A percentile compares a stretch with the other conserved stretches of the same genome.
These are phyloP conservation scores for Deroplatys truncata DNA, from an alignment of 2,888 invertebrate genomes.

Conservation along the genomic window DNA sequence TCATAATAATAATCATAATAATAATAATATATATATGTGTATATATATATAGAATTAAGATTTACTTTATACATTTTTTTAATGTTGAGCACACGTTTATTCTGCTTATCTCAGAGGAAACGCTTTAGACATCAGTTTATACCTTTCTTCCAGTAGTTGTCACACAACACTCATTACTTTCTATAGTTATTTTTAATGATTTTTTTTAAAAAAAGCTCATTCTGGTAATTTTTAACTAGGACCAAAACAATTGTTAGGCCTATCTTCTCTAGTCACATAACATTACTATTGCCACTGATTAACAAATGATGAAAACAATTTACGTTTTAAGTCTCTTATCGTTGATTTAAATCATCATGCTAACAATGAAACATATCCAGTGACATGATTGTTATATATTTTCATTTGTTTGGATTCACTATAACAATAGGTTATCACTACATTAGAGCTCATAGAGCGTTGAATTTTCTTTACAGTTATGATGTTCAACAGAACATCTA, in stretches of 20 bases:
- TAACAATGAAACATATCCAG: slow-evolving; percentile 23
- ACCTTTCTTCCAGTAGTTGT: slow-evolving; percentile 3
- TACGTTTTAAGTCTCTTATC: not conserved
- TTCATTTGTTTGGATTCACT: slow-evolving; percentile 17
- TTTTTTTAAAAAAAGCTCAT: slow-evolving; percentile 4
- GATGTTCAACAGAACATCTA: not conserved
- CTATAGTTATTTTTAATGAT: slow-evolving; percentile 7
- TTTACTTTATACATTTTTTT: slow-evolving; percentile 9
- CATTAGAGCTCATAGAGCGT: slow-evolving; percentile 9
- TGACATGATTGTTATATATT: slow-evolving; percentile 22
- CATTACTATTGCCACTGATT: slow-evolving; percentile 24
- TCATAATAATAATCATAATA: slow-evolving; percentile 18
- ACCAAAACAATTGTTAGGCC: slow-evolving; percentile 26
- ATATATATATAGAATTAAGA: slow-evolving; percentile 18
- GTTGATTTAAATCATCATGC: slow-evolving; percentile 13
- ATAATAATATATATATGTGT: not conserved
- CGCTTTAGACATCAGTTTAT: slow-evolving; percentile 5
- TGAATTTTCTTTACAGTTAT: not conserved
- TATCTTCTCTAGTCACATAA: slow-evolving; percentile 20
- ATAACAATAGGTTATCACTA: slow-evolving; percentile 22
- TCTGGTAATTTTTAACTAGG: slow-evolving; percentile 15
- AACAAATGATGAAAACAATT: slow-evolving; percentile 15
- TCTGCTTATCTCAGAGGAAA: not conserved
- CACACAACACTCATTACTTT: slow-evolving; percentile 11
- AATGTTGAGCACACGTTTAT: slow-evolving; percentile 22